These are phyloP conservation scores for Henicopernis longicauda DNA, from an alignment of 2,113 vertebrate species.

Conservation along the genomic window DNA sequence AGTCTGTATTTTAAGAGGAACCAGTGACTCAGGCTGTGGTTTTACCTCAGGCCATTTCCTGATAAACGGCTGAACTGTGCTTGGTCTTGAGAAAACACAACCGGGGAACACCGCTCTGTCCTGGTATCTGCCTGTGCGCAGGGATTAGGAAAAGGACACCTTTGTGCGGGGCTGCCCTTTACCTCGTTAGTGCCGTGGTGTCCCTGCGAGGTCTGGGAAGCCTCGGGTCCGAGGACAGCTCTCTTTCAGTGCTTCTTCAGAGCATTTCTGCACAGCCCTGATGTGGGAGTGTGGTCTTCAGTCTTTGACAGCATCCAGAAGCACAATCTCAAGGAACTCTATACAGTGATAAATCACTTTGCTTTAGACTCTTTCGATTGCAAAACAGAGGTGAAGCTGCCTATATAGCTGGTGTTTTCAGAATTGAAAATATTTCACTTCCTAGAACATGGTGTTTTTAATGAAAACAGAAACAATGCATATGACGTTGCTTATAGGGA, in stretches of 20 bases:
- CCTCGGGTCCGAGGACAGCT: not conserved
- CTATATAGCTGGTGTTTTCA: not conserved
- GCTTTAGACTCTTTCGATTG: accelerated
- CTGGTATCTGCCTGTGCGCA: not conserved
- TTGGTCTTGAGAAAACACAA: not conserved
- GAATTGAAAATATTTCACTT: not conserved
- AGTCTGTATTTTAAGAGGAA: constrained; percentile 22
- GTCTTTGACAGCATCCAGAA: not conserved
- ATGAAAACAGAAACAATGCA: not conserved
- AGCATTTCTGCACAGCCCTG: not conserved
- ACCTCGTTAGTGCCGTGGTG: accelerated
- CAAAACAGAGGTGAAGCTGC: not conserved
- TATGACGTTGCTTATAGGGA: not conserved
- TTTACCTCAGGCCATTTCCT: constrained; percentile 45
- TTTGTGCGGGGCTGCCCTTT: not conserved
- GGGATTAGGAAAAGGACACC: not conserved
- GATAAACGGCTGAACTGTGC: not conserved
- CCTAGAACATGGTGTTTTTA: not conserved
- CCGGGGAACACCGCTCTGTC: not conserved
- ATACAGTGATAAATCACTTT: not conserved
- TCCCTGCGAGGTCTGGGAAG: not conserved
- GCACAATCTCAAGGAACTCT: not conserved
- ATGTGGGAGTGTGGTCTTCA: not conserved
- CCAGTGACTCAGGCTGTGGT: constrained; percentile 46
- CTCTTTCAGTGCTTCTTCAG: not conserved